phyloP scores from a whole-genome alignment of 2,797 vertebrate species.

The Pyrocephalus nanus region DNA sequence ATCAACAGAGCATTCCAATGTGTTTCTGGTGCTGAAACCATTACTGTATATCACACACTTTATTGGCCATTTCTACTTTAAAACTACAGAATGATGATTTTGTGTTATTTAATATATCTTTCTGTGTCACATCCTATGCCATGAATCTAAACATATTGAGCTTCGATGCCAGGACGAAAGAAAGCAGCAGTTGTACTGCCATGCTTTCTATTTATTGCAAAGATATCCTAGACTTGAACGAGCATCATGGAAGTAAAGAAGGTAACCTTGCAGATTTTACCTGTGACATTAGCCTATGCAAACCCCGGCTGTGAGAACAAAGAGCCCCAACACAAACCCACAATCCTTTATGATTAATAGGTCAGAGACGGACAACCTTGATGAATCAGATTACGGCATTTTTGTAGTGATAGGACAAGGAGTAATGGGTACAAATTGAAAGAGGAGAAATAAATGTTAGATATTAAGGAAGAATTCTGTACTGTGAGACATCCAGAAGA shows the following conservation, averaged over 20 bases:
- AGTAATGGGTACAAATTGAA: background rate
- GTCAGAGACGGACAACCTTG: background rate
- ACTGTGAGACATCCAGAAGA: background rate
- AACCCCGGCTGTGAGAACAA: background rate
- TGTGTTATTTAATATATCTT: background rate
- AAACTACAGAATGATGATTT: background rate
- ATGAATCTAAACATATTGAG: background rate
- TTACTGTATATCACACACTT: background rate
- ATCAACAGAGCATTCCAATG: background rate
- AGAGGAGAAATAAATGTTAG: background rate
- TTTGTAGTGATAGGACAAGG: background rate
- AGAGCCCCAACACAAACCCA: background rate
- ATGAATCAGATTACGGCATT: background rate
- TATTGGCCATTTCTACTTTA: background rate
- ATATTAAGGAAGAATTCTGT: background rate
- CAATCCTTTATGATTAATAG: background rate
- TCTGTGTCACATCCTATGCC: background rate
- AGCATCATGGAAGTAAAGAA: accelerated
- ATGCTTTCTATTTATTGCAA: background rate
- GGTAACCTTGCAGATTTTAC: background rate
- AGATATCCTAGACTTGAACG: background rate
- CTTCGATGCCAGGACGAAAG: background rate
- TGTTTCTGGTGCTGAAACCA: background rate
- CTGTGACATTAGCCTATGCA: background rate
- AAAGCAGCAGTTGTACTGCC: background rate